Evolutionary conservation across 2,888 invertebrate species (phyloP).

Genomic region (Sarcophaga caerulescens): DNA sequence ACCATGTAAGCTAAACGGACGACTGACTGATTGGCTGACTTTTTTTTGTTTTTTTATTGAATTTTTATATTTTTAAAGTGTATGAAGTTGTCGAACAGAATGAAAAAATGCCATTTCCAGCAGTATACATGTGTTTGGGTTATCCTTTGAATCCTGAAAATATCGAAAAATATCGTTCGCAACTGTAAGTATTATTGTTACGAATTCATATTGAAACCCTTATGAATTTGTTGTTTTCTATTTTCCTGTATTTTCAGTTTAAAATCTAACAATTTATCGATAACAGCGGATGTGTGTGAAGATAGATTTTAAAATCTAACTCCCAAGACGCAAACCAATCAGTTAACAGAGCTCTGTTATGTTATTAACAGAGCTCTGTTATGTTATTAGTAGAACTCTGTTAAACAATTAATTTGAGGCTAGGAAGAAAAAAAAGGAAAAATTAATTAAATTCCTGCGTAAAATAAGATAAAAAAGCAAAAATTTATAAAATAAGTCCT

Average conservation of each 20-base stretch:
- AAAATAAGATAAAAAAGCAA: too few relatives aligned
- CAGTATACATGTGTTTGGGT: slow-evolving; percentile 44
- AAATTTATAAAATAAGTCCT: too few relatives aligned
- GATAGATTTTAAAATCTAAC: too few relatives aligned
- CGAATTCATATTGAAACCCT: neutral
- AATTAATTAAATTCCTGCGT: too few relatives aligned
- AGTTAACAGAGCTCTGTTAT: too few relatives aligned
- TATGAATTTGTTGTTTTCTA: neutral
- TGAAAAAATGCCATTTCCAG: slow-evolving; percentile 12
- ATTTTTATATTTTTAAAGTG: slow-evolving; percentile 6
- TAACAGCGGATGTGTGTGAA: too few relatives aligned
- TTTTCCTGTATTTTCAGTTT: slow-evolving; percentile 19
- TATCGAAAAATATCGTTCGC: neutral
- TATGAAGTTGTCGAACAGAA: slow-evolving; percentile 31
- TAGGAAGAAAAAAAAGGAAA: too few relatives aligned
- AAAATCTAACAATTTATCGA: slow-evolving; percentile 24
- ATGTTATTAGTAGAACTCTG: too few relatives aligned
- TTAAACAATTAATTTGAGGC: too few relatives aligned
- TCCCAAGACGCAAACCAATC: too few relatives aligned
- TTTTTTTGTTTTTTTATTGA: neutral
- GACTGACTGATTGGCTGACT: too few relatives aligned
- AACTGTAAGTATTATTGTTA: slow-evolving; percentile 12
- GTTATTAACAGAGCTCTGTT: too few relatives aligned
- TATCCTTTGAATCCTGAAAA: slow-evolving; percentile 31
- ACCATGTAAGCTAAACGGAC: neutral